Base-by-base conservation (phyloP, 92 coral and sea anemone species). In the Porites evermanni region DNA sequence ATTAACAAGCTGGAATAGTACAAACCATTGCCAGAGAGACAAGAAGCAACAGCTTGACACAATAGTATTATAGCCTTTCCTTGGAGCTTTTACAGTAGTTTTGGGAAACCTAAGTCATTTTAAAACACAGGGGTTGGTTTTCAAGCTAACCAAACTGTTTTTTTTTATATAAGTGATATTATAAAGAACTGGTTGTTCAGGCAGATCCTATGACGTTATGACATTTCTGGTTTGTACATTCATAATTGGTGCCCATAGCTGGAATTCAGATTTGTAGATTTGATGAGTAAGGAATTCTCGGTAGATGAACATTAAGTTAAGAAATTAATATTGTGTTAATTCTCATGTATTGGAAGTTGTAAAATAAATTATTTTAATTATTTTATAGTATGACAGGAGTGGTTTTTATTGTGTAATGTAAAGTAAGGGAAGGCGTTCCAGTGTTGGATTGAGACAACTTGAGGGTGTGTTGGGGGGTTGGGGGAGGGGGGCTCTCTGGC, bases 341-440 rank as follows among this genome's bases (percentile, higher is more conserved):
- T 74, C 14, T 63, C 24, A 72, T 60, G 64, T 73, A 74, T 72
- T 73, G 74, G 64, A 32, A 61, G 79, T 50, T 83, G 80, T 83
- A 74, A 83, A 83, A 83, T 83, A 83, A 61, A 83, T 73, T 61
- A 64, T 83, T 73, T 83, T 83, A 71, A 82, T 29, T 74, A 63
- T 74, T 71, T 71, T 82, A 71, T 18, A 44, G 7, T 10, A 23
- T 21, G 23, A 11, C 51, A 29, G 44, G 14, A 2, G 53, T 64
- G 23, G 1, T 21, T 66, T 50, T 13, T 75, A 23, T 74, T 18
- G 12, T 8, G 1, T 19, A 38, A 38, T 38, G 47, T 38, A 38
- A 38, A 38, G 47, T 38, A 38, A 4, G 47, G 6, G 47, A 38
- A 38, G 47, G 47, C 5, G 47, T 38, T 38, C 47, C 47, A 38